A percentile compares a stretch with the other conserved stretches of the same genome.
Evolutionary conservation across 1,140 invertebrate species (phyloP).

Genomic region (Monomorium pharaonis): DNA sequence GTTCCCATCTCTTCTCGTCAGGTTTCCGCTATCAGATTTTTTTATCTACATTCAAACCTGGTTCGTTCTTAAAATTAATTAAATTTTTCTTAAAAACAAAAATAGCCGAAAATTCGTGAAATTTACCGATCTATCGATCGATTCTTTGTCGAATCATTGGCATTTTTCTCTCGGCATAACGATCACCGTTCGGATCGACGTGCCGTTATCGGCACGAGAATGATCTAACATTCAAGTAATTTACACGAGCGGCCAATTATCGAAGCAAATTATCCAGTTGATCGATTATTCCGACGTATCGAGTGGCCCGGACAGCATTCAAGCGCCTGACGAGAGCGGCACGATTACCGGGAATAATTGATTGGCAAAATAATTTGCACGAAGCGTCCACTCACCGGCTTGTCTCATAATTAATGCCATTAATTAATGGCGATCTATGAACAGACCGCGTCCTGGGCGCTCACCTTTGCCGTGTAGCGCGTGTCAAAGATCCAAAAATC

Average conservation of each 20-base stretch:
- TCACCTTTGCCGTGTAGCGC: constrained; percentile 31
- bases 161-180: not conserved
- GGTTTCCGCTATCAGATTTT: not conserved
- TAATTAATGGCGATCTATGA: constrained; percentile 25
- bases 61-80: not conserved
- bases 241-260: constrained; percentile 51
- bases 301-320: constrained; percentile 50
- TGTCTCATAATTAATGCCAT: constrained; percentile 44
- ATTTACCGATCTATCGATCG: not conserved
- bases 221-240: constrained; percentile 61
- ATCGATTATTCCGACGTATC: constrained; percentile 59
- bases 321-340: constrained; percentile 44
- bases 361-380: constrained; percentile 56
- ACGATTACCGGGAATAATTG: constrained; percentile 49
- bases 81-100: not conserved
- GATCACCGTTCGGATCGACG: constrained; percentile 19
- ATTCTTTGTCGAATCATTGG: not conserved
- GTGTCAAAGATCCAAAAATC: not conserved
- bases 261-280: constrained; percentile 50
- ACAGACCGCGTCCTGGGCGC: not conserved
- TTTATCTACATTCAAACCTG: not conserved
- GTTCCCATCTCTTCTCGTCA: not conserved
- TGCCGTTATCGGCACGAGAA: constrained; percentile 41
- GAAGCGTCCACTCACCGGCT: constrained; percentile 16
- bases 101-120: not conserved